phyloP scores from a whole-genome alignment of 1,140 invertebrate genomes.

The Potamilus streckersoni region DNA sequence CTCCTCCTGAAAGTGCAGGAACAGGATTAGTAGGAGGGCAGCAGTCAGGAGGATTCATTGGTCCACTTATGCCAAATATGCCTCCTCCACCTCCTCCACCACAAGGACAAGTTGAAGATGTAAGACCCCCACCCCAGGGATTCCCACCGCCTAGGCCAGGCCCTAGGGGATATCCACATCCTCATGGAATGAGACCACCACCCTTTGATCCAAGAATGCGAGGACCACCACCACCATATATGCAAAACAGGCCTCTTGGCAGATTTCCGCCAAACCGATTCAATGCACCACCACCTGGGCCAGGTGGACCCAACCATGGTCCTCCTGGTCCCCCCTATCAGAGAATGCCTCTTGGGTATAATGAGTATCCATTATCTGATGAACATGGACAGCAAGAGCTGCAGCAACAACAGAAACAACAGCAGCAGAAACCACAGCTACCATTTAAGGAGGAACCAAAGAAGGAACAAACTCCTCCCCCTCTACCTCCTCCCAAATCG shows the following conservation, averaged over 20 bases:
- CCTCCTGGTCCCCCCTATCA: slow-evolving; percentile 10
- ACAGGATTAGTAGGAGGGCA: no score
- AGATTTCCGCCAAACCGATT: slow-evolving; percentile 13
- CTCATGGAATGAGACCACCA: slow-evolving; percentile 23
- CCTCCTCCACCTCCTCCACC: slow-evolving; percentile 22
- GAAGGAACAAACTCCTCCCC: slow-evolving; percentile 24
- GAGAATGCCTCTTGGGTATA: slow-evolving; percentile 9
- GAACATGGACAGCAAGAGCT: slow-evolving; percentile 13
- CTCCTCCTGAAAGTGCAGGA: no score
- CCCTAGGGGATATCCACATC: not conserved
- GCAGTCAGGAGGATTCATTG: slow-evolving; percentile 18
- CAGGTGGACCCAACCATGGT: slow-evolving; percentile 15
- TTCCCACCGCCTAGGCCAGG: slow-evolving; percentile 21
- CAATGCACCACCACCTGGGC: slow-evolving; percentile 20
- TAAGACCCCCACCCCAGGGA: slow-evolving; percentile 21
- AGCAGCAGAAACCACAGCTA: no score
- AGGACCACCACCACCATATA: slow-evolving; percentile 22
- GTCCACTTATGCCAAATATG: slow-evolving; percentile 24
- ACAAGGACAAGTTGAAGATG: slow-evolving; percentile 3
- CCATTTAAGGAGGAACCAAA: slow-evolving; percentile 3
- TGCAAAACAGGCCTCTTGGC: slow-evolving; percentile 25
- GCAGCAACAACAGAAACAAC: no score
- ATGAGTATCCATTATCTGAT: slow-evolving; percentile 1
- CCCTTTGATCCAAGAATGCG: slow-evolving; percentile 27
- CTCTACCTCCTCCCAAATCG: slow-evolving; percentile 26